Evolutionary conservation across 37 sponge, comb jelly and placozoan genomes (phyloP).

Genomic region (Cladorhizidae sp.): DNA sequence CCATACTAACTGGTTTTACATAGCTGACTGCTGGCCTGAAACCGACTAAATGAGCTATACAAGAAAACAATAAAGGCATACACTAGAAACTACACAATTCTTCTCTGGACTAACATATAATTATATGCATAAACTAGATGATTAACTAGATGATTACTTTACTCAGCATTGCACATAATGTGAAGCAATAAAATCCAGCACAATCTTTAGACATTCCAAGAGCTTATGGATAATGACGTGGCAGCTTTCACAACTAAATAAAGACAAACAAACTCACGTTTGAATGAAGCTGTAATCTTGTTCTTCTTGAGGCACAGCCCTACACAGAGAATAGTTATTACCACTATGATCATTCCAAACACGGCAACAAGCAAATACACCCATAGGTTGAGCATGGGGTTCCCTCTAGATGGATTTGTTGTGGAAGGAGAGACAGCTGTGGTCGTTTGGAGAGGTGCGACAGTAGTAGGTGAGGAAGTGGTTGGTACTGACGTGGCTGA

Average conservation of each 20-base stretch:
- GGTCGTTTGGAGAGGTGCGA: not conserved
- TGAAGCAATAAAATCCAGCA: too few relatives aligned
- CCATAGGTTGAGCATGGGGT: slow-evolving; percentile 18
- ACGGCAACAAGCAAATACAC: slow-evolving; percentile 48
- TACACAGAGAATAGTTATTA: slow-evolving; percentile 41
- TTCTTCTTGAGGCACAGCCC: slow-evolving; percentile 36
- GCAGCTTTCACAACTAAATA: not conserved
- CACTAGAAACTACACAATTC: too few relatives aligned
- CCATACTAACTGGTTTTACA: too few relatives aligned
- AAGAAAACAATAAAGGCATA: too few relatives aligned
- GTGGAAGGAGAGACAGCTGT: not conserved
- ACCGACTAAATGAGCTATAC: too few relatives aligned
- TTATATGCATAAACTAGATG: too few relatives aligned
- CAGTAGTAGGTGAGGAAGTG: slow-evolving; percentile 1
- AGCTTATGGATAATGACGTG: too few relatives aligned
- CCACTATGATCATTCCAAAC: slow-evolving; percentile 45
- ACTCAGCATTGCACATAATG: too few relatives aligned
- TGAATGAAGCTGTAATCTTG: slow-evolving; percentile 12
- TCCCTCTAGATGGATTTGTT: not conserved
- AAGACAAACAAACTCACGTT: slow-evolving; percentile 22
- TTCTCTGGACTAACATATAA: too few relatives aligned
- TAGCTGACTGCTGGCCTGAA: too few relatives aligned
- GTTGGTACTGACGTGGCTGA: not conserved
- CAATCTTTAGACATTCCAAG: too few relatives aligned
- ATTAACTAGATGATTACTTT: too few relatives aligned